These are phyloP conservation scores for Diarsia mendica DNA, from an alignment of 2,888 invertebrate species.

Conservation along the genomic window DNA sequence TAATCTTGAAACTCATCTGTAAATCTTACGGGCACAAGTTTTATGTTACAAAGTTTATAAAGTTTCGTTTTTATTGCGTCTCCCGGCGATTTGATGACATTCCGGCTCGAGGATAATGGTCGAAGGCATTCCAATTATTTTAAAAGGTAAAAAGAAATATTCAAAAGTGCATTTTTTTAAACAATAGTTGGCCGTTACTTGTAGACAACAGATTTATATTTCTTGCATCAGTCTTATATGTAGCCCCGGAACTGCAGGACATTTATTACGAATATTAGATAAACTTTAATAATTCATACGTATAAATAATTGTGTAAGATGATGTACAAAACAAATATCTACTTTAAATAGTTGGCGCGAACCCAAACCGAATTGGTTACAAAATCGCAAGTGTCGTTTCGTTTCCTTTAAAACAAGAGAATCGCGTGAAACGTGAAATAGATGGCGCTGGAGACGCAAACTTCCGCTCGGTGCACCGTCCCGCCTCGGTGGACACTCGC, in stretches of 20 bases:
- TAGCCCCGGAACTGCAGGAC: conserved; percentile 2
- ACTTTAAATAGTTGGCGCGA: conserved; percentile 84
- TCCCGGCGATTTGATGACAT: conserved; percentile 59
- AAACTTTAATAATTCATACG: conserved; percentile 60
- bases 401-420: conserved; percentile 88
- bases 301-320: conserved; percentile 62
- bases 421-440: conserved; percentile 83
- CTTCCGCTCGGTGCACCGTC: conserved; percentile 80
- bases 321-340: conserved; percentile 69
- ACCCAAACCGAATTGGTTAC: conserved; percentile 86
- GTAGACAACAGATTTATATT: background rate
- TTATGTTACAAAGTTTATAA: conserved; percentile 61
- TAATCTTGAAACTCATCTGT: conserved; percentile 63
- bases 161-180: conserved; percentile 6
- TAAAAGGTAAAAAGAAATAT: conserved; percentile 33
- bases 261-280: conserved; percentile 40
- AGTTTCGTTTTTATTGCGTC: conserved; percentile 63
- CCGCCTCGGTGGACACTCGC: conserved; percentile 63
- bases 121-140: conserved; percentile 53
- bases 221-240: background rate
- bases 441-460: conserved; percentile 85
- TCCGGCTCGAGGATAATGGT: conserved; percentile 58
- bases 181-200: conserved; percentile 22
- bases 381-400: conserved; percentile 84
- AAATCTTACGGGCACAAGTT: conserved; percentile 55